These are phyloP conservation scores for Anoplius nigerrimus DNA, from an alignment of 2,888 invertebrate species.

Conservation along the genomic window DNA sequence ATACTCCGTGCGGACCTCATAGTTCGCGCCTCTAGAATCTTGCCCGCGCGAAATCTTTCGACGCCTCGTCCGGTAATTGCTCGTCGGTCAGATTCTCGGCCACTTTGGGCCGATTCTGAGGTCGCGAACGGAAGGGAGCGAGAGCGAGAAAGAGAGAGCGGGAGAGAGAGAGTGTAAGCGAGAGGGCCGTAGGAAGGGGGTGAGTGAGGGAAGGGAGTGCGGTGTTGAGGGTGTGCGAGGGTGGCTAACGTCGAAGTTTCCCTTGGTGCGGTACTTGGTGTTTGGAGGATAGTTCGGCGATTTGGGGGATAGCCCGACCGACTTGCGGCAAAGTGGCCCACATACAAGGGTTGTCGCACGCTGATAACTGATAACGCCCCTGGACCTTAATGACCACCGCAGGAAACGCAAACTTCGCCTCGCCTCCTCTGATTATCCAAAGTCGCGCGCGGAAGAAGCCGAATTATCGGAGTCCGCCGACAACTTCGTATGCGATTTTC, in stretches of 20 bases:
- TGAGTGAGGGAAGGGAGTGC: no score
- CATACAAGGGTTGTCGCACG: slow-evolving; percentile 36
- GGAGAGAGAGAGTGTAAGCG: slow-evolving; percentile 28
- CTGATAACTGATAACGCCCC: slow-evolving; percentile 39
- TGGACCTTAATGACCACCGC: slow-evolving; percentile 34
- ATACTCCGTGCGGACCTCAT: slow-evolving; percentile 23
- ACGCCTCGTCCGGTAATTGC: slow-evolving; percentile 62
- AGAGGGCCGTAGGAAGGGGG: slow-evolving; percentile 35
- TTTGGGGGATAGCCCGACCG: slow-evolving; percentile 61
- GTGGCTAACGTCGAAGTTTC: slow-evolving; percentile 58
- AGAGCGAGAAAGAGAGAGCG: slow-evolving; percentile 25
- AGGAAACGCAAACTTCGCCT: slow-evolving; percentile 37
- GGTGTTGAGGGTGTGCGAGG: slow-evolving; percentile 48
- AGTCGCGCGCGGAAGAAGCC: slow-evolving; percentile 14
- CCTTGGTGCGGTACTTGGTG: slow-evolving; percentile 64
- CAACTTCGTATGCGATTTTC: neutral
- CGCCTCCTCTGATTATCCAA: slow-evolving; percentile 33
- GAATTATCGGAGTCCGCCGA: neutral
- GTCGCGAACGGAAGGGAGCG: slow-evolving; percentile 32
- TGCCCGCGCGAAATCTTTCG: slow-evolving; percentile 46
- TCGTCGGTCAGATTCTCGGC: slow-evolving; percentile 68
- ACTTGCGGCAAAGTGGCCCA: slow-evolving; percentile 58
- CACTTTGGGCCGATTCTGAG: slow-evolving; percentile 66
- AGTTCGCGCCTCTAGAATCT: slow-evolving; percentile 29
- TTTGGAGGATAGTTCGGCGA: slow-evolving; percentile 66